Conservation (phyloP, 2,113 vertebrate genomes). For the Sphaerodactylus townsendi region DNA sequence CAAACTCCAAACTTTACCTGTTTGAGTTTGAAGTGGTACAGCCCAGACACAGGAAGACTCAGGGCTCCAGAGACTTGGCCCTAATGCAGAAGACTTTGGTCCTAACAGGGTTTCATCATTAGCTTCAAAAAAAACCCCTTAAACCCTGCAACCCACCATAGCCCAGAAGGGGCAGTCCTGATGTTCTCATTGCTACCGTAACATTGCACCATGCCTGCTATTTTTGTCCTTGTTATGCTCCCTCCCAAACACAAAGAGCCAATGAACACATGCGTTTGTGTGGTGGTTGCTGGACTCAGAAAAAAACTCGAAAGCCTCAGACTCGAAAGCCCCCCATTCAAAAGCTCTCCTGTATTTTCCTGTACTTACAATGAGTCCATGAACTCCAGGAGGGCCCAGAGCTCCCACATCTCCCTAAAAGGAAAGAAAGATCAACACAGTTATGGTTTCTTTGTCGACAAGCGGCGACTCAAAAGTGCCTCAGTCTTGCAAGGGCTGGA, state of each 20-base stretch:
- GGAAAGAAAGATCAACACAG: slow-evolving; percentile 68
- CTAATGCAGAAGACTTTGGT: neutral
- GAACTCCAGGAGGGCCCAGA: slow-evolving; percentile 93
- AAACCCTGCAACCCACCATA: too few species aligned
- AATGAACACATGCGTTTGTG: neutral
- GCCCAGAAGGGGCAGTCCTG: slow-evolving; percentile 1
- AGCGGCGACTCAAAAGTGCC: slow-evolving; percentile 75
- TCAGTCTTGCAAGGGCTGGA: slow-evolving; percentile 65
- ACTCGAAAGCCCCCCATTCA: neutral
- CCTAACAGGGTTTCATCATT: neutral
- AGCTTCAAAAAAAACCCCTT: neutral
- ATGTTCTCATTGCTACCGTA: neutral
- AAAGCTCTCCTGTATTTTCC: slow-evolving; percentile 10
- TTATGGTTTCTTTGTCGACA: slow-evolving; percentile 62
- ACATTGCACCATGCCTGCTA: neutral
- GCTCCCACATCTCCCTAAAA: slow-evolving; percentile 91
- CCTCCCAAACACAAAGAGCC: neutral
- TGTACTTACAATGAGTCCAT: slow-evolving; percentile 94
- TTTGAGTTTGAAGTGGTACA: too few species aligned
- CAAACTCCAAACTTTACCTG: too few species aligned
- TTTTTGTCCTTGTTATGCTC: neutral
- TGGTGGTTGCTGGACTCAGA: neutral
- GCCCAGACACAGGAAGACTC: too few species aligned
- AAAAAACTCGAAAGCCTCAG: slow-evolving; percentile 21
- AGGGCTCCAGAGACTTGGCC: too few species aligned